Base-by-base conservation (phyloP, 2,888 invertebrate genomes). In the Phaedon cochleariae region DNA sequence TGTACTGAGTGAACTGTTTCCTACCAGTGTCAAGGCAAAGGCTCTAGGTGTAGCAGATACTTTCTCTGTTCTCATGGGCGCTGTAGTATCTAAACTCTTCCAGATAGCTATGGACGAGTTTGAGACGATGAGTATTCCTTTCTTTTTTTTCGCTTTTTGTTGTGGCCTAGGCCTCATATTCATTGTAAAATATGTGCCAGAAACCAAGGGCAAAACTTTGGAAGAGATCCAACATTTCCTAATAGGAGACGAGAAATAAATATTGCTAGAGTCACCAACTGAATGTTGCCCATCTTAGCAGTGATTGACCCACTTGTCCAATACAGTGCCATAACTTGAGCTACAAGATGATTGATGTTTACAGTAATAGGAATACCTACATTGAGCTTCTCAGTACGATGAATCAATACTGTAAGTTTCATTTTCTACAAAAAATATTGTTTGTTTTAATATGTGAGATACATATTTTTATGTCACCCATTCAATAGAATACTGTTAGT, bases 161-260 rank as follows among this genome's bases (percentile, higher is more conserved):
- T 88, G 89, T 31, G 80, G 87, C 18, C 67, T 89, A 63, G 90
- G 90, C 0, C 82, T 90, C 55, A 80, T 87, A 64, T 90, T 88
- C 78, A 87, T 90, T 76, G 72, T 86, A 37, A 82, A 86, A 29
- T 82, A 86, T 70, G 85, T 91, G 22, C 90, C 90, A 0, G 91
- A 91, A 81, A 91, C 91, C 2, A 91, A 89, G 79, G 90, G 90
- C 62, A 90, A 90, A 77, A 89, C 90, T 4, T 86, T 91, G 76
- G 85, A 89, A 57, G 86, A 88, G 75, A 91, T 91, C 74, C 90
- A 91, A 76, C 86, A 88, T 20, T 86, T 87, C 58, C 81, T 90
- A 17, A 85, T 86, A 68, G 85, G 87, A 3, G 73, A 78, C 52
- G 68, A 72, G 9, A 66, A 71, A 37, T 68, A 65, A 31, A 51